A percentile compares a stretch with the other conserved stretches of the same genome.
phyloP scores from a whole-genome alignment of 2,888 invertebrate genomes.

The Thalpophila matura region DNA sequence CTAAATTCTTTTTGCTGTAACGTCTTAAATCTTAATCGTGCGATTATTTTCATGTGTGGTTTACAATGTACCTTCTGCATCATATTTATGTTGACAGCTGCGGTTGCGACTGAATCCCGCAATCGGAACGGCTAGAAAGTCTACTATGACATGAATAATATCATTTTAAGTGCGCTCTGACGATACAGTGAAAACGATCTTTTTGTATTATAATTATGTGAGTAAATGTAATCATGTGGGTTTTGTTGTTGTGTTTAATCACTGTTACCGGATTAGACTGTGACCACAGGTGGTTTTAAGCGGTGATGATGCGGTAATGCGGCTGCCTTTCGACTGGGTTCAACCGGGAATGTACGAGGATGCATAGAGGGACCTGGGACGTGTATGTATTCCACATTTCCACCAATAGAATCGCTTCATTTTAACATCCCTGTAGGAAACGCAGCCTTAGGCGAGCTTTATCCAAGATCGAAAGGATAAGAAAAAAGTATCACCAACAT shows the following conservation, averaged over 20 bases:
- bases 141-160: slow-evolving; percentile 59
- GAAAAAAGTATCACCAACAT: too few relatives aligned
- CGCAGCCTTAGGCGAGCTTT: too few relatives aligned
- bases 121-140: slow-evolving; percentile 65
- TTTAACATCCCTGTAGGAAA: too few relatives aligned
- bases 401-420: background rate
- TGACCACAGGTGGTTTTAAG: background rate
- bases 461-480: too few relatives aligned
- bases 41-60: too few relatives aligned
- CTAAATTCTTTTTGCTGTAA: too few relatives aligned
- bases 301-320: background rate
- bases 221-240: slow-evolving; percentile 39
- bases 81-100: slow-evolving; percentile 7
- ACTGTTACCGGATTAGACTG: background rate
- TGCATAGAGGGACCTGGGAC: too few relatives aligned
- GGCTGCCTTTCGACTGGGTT: too few relatives aligned
- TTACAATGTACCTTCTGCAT: slow-evolving; percentile 41
- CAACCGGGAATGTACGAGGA: too few relatives aligned
- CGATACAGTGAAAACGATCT: slow-evolving; percentile 49
- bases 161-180: slow-evolving; percentile 52
- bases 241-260: slow-evolving; percentile 8
- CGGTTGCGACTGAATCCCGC: slow-evolving; percentile 44
- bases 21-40: too few relatives aligned
- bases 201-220: slow-evolving; percentile 50
- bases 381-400: too few relatives aligned